Evolutionary conservation across 2,797 vertebrate species (phyloP), one percentile per base, ranked within the genome.

Genomic region (Micrastur ruficollis): DNA sequence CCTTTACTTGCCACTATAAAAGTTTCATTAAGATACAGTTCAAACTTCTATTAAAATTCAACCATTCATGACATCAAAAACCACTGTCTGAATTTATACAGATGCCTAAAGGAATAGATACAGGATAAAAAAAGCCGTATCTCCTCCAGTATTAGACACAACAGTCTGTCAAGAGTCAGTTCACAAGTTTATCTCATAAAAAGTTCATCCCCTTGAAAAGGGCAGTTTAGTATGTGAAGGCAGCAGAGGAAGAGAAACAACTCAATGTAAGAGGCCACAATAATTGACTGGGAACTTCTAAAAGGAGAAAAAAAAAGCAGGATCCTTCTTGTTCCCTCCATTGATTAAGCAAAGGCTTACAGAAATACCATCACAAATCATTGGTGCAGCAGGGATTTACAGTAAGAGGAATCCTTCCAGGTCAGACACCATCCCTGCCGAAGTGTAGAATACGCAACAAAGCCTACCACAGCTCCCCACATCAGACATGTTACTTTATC

Each of bases 11-110:
- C 40, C 66, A 75, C 75, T 78, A 49, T 8, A 68, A 36, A 89
- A 86, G 61, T 90, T 91, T 82, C 81, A 90, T 79, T 95, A 81
- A 68, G 56, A 94, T 93, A 68, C 61, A 75, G 4, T 79, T 93
- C 62, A 88, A 93, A 81, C 17, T 53, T 72, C 93, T 65, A 74
- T 89, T 88, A 93, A 93, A 95, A 96, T 94, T 81, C 87, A 93
- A 73, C 38, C 80, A 91, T 91, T 95, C 70, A 55, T 72, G 80
- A 86, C 73, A 86, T 81, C 70, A 94, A 94, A 88, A 56, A 53
- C 49, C 50, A 68, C 61, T 53, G 53, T 62, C 79, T 94, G 87
- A 90, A 90, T 89, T 90, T 53, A 90, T 90, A 91, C 62, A 86
- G 80, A 74, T 66, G 58, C 68, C 72, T 83, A 93, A 88, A 96